phyloP scores from a whole-genome alignment of 2,797 vertebrate species.

The Aplochiton taeniatus region DNA sequence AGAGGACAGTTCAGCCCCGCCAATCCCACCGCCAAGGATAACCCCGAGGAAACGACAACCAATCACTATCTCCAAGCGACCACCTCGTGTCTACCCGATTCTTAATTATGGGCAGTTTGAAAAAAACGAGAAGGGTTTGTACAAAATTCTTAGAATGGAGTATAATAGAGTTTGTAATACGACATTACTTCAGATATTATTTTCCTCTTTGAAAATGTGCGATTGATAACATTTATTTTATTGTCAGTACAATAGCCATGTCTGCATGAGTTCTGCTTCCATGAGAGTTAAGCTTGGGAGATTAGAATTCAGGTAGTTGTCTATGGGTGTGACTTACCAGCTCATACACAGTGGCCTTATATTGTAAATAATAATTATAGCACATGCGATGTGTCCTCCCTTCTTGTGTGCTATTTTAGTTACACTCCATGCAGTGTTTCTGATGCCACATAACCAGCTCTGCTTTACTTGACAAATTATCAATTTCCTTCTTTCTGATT shows the following conservation, averaged over 20 bases:
- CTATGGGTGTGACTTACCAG: no score
- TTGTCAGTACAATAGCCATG: no score
- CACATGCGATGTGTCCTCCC: conserved; percentile 31
- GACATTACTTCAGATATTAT: no score
- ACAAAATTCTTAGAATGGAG: no score
- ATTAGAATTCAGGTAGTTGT: no score
- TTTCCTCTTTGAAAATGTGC: no score
- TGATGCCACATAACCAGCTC: conserved; percentile 19
- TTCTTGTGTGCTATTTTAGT: conserved; percentile 23
- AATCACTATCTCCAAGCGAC: conserved; percentile 97
- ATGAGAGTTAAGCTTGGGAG: no score
- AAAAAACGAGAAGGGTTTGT: conserved; percentile 57
- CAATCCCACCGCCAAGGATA: conserved; percentile 88
- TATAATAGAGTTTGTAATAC: no score
- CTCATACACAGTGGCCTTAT: no score
- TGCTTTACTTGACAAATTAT: conserved; percentile 12
- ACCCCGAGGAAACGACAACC: conserved; percentile 89
- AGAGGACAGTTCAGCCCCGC: conserved; percentile 84
- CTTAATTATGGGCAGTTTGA: conserved; percentile 71
- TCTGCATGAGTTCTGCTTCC: no score
- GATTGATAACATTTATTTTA: no score
- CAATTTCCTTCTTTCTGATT: conserved; percentile 17
- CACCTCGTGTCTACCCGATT: conserved; percentile 78
- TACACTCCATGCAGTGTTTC: conserved; percentile 8
- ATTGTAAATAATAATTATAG: no score